These are phyloP conservation scores for Stigmatopora argus DNA, from an alignment of 2,113 vertebrate genomes.

Conservation along the genomic window DNA sequence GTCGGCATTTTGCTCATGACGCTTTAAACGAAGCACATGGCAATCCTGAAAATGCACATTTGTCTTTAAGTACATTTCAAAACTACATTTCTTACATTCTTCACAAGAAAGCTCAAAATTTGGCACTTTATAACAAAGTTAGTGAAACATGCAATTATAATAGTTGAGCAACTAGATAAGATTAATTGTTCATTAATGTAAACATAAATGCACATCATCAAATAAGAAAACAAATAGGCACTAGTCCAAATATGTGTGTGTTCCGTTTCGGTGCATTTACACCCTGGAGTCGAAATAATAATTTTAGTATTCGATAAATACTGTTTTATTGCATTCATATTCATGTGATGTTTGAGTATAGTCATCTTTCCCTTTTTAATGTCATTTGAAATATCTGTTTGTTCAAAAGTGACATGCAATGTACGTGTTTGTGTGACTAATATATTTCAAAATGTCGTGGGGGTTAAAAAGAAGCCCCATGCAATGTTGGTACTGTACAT, in stretches of 20 bases:
- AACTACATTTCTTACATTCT: slow-evolving; percentile 9
- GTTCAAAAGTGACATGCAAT: neutral
- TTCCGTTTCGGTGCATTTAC: slow-evolving; percentile 4
- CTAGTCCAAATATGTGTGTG: neutral
- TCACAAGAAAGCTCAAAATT: slow-evolving; percentile 6
- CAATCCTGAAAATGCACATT: slow-evolving; percentile 5
- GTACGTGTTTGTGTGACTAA: neutral
- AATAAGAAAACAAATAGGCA: slow-evolving; percentile 3
- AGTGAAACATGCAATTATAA: slow-evolving; percentile 7
- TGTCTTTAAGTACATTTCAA: slow-evolving; percentile 7
- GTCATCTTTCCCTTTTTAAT: neutral
- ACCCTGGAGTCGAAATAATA: slow-evolving; percentile 1
- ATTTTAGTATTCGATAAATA: neutral
- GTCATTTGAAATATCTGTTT: neutral
- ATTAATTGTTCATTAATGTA: neutral
- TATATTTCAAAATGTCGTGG: neutral
- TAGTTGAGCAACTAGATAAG: neutral
- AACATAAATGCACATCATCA: slow-evolving; percentile 1
- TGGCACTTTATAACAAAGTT: slow-evolving; percentile 19
- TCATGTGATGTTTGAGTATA: neutral
- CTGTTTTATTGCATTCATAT: neutral
- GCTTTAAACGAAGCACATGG: neutral
- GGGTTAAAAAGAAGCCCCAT: neutral
- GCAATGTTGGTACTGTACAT: neutral
- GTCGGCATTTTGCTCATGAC: slow-evolving; percentile 79